Conservation (phyloP, 2,113 vertebrate genomes). For the Eulemur rufifrons region DNA sequence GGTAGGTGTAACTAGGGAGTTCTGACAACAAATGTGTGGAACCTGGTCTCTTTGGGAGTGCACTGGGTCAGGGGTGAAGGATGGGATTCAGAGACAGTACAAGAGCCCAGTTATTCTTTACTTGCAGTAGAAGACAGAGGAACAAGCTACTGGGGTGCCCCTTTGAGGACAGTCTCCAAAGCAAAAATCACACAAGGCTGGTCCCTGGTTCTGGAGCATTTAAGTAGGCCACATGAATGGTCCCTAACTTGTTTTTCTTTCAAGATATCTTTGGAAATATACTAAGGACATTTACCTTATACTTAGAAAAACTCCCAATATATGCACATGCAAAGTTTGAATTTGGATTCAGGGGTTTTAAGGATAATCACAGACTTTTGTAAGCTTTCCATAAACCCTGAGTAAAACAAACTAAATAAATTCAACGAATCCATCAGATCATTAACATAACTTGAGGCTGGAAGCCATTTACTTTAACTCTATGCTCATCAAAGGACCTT, state of each 20-base stretch:
- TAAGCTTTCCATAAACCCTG: background rate
- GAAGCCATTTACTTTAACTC: slow-evolving; percentile 28
- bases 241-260: background rate
- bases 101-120: background rate
- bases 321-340: background rate
- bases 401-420: background rate
- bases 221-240: background rate
- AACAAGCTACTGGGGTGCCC: background rate
- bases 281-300: background rate
- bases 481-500: background rate
- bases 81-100: background rate
- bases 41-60: background rate
- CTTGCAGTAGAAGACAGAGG: background rate
- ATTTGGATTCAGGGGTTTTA: background rate
- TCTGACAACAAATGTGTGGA: background rate
- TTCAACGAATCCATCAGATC: background rate
- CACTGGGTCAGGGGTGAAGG: background rate
- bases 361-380: background rate
- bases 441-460: background rate
- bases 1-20: background rate
- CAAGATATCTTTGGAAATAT: background rate
- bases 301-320: background rate
- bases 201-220: background rate
- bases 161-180: background rate
- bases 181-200: background rate